A percentile compares a stretch with the other conserved stretches of the same genome.
These are phyloP conservation scores for Ferrisia virgata DNA, from an alignment of 2,888 invertebrate genomes.

Conservation along the genomic window DNA sequence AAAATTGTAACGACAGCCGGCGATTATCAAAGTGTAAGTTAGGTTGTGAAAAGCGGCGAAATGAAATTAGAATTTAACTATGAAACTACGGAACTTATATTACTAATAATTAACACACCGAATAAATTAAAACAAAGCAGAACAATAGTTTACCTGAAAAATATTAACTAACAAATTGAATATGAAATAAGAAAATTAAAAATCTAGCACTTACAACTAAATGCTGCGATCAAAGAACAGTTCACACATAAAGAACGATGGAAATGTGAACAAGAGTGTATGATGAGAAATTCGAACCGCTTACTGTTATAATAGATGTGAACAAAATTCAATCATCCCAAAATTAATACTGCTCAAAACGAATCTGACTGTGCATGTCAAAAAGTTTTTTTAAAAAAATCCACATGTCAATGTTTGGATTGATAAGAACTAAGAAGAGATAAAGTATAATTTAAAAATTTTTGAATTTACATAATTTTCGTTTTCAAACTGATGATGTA, in stretches of 20 bases:
- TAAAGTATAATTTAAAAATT: too few species aligned
- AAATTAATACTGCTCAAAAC: not conserved
- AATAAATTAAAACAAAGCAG: not conserved
- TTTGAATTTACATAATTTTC: too few species aligned
- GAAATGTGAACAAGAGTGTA: conserved; percentile 36
- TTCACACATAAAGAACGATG: conserved; percentile 16
- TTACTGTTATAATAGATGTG: not conserved
- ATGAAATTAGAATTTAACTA: not conserved
- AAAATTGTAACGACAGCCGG: not conserved
- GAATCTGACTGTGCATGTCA: not conserved
- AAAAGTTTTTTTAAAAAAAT: not conserved
- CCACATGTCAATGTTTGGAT: too few species aligned
- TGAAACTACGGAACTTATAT: not conserved
- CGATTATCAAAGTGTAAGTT: not conserved
- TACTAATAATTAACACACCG: not conserved
- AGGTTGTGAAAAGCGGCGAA: not conserved
- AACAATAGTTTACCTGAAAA: conserved; percentile 22
- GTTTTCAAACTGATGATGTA: too few species aligned
- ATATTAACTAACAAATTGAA: not conserved
- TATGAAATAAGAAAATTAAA: not conserved
- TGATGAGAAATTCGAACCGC: conserved; percentile 33
- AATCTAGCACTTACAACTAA: not conserved
- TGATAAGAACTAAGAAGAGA: too few species aligned
- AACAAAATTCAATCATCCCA: conserved; percentile 5
- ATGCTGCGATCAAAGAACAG: not conserved